Base-by-base conservation (phyloP, 1,140 invertebrate genomes). In the Nephila pilipes region DNA sequence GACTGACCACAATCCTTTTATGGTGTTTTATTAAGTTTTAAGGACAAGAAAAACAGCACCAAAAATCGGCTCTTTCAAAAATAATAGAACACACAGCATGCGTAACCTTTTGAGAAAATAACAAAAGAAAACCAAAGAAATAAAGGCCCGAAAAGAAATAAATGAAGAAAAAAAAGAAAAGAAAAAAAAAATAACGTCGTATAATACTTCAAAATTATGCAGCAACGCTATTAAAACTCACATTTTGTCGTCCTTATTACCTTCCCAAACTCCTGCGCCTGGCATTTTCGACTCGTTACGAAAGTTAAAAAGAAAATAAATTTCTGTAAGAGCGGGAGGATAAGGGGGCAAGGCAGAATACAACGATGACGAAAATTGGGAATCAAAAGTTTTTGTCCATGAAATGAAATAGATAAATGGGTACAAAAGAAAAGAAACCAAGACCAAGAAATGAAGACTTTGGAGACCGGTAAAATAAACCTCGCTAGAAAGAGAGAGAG, bases 341-440 rank as follows among this genome's bases (percentile, higher is more conserved):
- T 54, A 85, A 85, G 46, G n/a, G 36, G 16, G 20, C 46, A 54
- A 46, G 46, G 3, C 46, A 18, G 46, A 46, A 29, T n/a, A 75
- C 69, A 60, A 25, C 65, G 22, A 89, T 89, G 65, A 89, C 87
- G 54, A 79, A 89, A 79, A 89, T 75, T 89, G 63, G 87, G 87
- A 89, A 89, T 57, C 69, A 65, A 89, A 75, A 89, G 36, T 89
- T 89, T 89, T 89, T 18, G 29, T 58, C 83, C 20, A 5, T 29
- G 14, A 83, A 55, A 85, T 57, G 54, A 85, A 85, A 58, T n/a
- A 85, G 54, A 57, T 85, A 85, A 36, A 85, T 58, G 22, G 25
- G 22, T 22, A 25, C 38, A 79, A 75, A 18, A 79, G 32, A 32
- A 5, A 79, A 79, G 54, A 75, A 79, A 79, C 16, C 63, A 58